phyloP scores from a whole-genome alignment of 2,888 invertebrate genomes.

The Cryptophagus acutangulus region DNA sequence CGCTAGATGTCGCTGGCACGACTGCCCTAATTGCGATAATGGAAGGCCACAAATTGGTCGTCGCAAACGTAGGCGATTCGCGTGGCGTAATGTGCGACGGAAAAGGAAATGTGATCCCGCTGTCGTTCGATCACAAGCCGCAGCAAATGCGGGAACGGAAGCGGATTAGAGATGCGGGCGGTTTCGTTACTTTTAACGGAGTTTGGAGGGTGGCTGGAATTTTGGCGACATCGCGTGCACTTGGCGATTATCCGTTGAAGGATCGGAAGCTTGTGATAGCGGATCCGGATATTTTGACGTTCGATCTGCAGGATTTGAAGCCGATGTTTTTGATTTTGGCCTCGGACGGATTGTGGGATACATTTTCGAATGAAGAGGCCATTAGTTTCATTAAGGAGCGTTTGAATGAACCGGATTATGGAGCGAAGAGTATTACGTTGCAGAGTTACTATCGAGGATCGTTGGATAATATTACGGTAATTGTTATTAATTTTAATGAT shows the following conservation, averaged over 20 bases:
- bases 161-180: constrained; percentile 91
- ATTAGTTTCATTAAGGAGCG: constrained; percentile 81
- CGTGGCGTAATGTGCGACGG: constrained; percentile 92
- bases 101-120: constrained; percentile 81
- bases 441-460: constrained; percentile 91
- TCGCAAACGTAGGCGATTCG: constrained; percentile 96
- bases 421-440: constrained; percentile 85
- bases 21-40: constrained; percentile 88
- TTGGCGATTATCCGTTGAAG: constrained; percentile 94
- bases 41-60: constrained; percentile 75
- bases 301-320: constrained; percentile 79
- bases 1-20: constrained; percentile 75
- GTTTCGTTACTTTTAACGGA: constrained; percentile 90
- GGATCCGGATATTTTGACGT: constrained; percentile 90
- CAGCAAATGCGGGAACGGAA: constrained; percentile 90
- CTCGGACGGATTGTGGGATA: constrained; percentile 96
- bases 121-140: constrained; percentile 96
- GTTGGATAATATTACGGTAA: constrained; percentile 91
- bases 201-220: constrained; percentile 96
- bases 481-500: constrained; percentile 78
- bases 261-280: constrained; percentile 91
- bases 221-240: constrained; percentile 86
- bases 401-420: constrained; percentile 79
- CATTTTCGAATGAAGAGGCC: constrained; percentile 92
- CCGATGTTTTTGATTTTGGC: constrained; percentile 89